A percentile compares a stretch with the other conserved stretches of the same genome.
phyloP scores from a whole-genome alignment of 2,888 invertebrate genomes.

The Heliconius charithonia region DNA sequence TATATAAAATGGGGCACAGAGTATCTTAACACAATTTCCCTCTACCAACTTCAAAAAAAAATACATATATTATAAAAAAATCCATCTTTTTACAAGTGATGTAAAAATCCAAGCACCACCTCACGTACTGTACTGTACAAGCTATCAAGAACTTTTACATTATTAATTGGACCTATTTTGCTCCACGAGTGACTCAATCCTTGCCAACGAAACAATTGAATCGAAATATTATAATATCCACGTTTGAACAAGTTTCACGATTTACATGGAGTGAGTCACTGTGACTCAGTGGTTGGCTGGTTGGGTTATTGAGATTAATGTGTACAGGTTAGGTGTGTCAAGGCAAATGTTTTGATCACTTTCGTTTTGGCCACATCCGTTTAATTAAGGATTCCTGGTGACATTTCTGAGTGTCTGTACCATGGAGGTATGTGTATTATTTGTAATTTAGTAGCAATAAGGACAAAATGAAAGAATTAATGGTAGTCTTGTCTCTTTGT shows the following conservation, averaged over 20 bases:
- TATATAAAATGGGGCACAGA: neutral
- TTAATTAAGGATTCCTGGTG: slow-evolving; percentile 23
- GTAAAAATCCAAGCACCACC: neutral
- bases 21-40: neutral
- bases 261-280: slow-evolving; percentile 55
- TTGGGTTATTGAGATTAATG: slow-evolving; percentile 74
- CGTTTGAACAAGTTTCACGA: slow-evolving; percentile 22
- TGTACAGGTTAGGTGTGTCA: slow-evolving; percentile 43
- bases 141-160: slow-evolving; percentile 19
- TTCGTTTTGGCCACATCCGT: slow-evolving; percentile 32
- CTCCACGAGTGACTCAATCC: slow-evolving; percentile 16
- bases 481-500: neutral
- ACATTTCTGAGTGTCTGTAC: slow-evolving; percentile 15
- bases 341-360: slow-evolving; percentile 37
- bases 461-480: slow-evolving; percentile 5
- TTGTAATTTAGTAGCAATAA: slow-evolving; percentile 18
- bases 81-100: neutral
- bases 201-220: slow-evolving; percentile 27
- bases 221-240: slow-evolving; percentile 31
- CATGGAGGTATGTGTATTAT: slow-evolving; percentile 13
- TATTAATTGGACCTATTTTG: slow-evolving; percentile 27
- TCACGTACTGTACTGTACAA: neutral
- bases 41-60: neutral
- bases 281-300: slow-evolving; percentile 56
- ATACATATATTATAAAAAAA: neutral